These are phyloP conservation scores for Intellagama lesueurii DNA, from an alignment of 2,797 vertebrate species.

Conservation along the genomic window DNA sequence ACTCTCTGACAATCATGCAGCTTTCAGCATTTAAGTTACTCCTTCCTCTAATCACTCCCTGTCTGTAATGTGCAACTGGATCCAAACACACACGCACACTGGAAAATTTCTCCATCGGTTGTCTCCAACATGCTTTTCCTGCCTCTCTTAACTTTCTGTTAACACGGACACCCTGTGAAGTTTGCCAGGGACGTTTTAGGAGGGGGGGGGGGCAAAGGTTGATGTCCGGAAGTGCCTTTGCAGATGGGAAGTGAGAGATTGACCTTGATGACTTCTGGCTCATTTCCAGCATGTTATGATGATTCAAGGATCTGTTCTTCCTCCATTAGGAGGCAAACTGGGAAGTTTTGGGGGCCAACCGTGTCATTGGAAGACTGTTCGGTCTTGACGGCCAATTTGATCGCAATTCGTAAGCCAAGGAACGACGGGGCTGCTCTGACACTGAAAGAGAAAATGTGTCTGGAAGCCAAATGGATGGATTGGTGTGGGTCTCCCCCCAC, in stretches of 20 bases:
- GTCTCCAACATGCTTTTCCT: neutral
- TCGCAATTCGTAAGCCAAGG: conserved; percentile 61
- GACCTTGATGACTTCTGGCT: neutral
- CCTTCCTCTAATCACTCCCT: no score
- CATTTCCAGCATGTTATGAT: neutral
- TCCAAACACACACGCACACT: neutral
- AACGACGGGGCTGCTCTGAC: conserved; percentile 54
- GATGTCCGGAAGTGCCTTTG: neutral
- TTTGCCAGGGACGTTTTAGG: neutral
- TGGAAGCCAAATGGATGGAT: conserved; percentile 68
- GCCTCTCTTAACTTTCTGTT: neutral
- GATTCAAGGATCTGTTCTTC: neutral
- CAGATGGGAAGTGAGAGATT: no score
- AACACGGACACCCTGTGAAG: neutral
- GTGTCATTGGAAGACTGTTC: conserved; percentile 55
- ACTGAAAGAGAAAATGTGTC: conserved; percentile 61
- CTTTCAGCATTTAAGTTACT: no score
- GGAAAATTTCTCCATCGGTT: neutral
- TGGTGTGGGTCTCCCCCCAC: conserved; percentile 51
- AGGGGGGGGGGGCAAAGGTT: no score
- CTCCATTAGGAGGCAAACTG: conserved; percentile 38
- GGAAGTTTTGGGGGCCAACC: conserved; percentile 42
- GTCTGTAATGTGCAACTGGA: neutral
- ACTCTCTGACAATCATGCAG: no score
- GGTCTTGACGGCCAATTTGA: conserved; percentile 66